Percentiles rank a stretch among this genome's conserved stretches.
phyloP scores from a whole-genome alignment of 2,888 invertebrate species.

The Atethmia centrago region DNA sequence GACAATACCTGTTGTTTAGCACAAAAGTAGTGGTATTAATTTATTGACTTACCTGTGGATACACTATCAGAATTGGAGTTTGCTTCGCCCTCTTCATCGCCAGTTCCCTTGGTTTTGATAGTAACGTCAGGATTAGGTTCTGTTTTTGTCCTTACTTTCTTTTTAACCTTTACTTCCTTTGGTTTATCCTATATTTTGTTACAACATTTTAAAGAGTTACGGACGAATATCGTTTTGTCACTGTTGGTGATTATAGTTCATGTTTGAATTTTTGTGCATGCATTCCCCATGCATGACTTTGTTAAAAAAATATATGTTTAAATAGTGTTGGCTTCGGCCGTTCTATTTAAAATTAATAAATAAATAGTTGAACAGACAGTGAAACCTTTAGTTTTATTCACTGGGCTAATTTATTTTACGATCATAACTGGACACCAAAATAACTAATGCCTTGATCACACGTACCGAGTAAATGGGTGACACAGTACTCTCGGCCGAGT shows the following conservation, averaged over 20 bases:
- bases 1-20: too few relatives aligned
- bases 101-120: not conserved
- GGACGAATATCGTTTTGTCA: not conserved
- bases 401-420: not conserved
- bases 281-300: too few relatives aligned
- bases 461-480: not conserved
- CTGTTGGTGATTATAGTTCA: too few relatives aligned
- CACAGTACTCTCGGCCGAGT: not conserved
- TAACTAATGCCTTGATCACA: not conserved
- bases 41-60: constrained; percentile 18
- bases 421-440: not conserved
- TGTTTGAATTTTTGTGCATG: too few relatives aligned
- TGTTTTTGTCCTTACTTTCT: constrained; percentile 1
- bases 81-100: not conserved
- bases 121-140: not conserved
- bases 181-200: constrained; percentile 4
- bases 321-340: too few relatives aligned
- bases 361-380: too few relatives aligned
- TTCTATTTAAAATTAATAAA: too few relatives aligned
- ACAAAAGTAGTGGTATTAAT: not conserved
- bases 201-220: not conserved
- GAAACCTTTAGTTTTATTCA: not conserved
- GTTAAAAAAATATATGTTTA: too few relatives aligned
- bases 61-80: not conserved
- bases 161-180: not conserved